phyloP scores from a whole-genome alignment of 2,113 vertebrate species.

The Otus sunia region DNA sequence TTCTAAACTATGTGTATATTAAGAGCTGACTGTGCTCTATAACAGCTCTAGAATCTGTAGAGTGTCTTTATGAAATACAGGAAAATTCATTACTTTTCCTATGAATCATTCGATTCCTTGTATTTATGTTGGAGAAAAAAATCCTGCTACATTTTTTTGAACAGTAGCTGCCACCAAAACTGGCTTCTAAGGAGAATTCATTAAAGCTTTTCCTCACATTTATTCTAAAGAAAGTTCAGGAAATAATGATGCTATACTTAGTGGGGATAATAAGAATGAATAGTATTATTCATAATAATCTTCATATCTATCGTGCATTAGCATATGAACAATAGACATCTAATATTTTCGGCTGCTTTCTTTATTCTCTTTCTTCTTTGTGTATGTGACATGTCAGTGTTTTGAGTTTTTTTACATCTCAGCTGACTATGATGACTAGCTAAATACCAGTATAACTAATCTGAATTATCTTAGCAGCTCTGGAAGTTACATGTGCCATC shows the following conservation, averaged over 20 bases:
- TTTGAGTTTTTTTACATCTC: not conserved
- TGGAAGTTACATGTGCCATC: not conserved
- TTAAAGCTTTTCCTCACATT: not conserved
- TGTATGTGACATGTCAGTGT: not conserved
- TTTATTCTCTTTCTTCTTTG: not conserved
- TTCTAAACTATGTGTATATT: not conserved
- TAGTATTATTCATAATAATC: constrained; percentile 22
- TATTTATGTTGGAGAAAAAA: not conserved
- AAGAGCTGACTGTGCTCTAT: not conserved
- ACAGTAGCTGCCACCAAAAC: not conserved
- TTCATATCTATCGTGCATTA: not conserved
- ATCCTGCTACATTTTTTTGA: not conserved
- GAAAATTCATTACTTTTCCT: not conserved
- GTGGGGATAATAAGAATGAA: not conserved
- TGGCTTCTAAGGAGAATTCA: not conserved
- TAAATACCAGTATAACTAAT: not conserved
- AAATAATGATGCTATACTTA: constrained; percentile 5
- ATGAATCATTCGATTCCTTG: not conserved
- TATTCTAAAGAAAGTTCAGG: constrained; percentile 9
- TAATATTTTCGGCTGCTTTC: constrained; percentile 3
- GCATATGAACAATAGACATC: not conserved
- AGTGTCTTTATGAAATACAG: not conserved
- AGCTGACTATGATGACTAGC: not conserved
- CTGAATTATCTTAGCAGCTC: not conserved
- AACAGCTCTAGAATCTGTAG: not conserved